Evolutionary conservation across 2,113 vertebrate species (phyloP), one percentile per base, ranked within the genome.

Genomic region (Marcusenius ussheri): DNA sequence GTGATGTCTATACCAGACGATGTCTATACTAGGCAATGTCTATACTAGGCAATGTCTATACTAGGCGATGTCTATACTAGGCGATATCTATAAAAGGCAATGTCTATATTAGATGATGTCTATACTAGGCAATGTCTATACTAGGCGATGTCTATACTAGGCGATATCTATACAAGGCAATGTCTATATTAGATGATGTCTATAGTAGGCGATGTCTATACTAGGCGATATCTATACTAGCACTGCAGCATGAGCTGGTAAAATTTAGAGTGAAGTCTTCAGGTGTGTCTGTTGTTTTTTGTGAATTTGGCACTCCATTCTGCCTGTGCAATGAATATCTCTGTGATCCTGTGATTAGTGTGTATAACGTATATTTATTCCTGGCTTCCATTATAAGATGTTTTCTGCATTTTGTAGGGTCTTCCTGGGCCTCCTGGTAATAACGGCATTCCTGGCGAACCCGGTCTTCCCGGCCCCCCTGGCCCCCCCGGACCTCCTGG

Each of bases 401-500:
- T 19, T 93, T 93, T 83, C 4, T 90, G n/a, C 70, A 53, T 89
- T 56, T 88, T 86, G 31, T 93, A 98, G 98, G 98, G 98, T 95
- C 95, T 80, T 83, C 3, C 95, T 21, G 98, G 98, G 91, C 94
- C 93, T 90, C 93, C 97, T 83, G 98, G 98, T 93, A 97, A 96
- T 92, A 97, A 98, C 93, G 98, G 98, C 92, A 96, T 96, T 90
- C 96, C 96, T 0, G 98, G 98, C 92, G 94, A 96, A 91, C 96
- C 97, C 88, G 98, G 98, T 7, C 91, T 94, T 15, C 96, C 97
- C 0, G 98, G 98, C 56, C 97, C 96, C 91, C 96, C 98, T 11
- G 98, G 98, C 50, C 97, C 96, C 2, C 97, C 98, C 91, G 98
- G 98, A 90, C 96, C 97, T 90, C 95, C 97, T 88, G 98, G 98